These are phyloP conservation scores for Chelonus insularis DNA, from an alignment of 1,140 invertebrate genomes.

Conservation along the genomic window DNA sequence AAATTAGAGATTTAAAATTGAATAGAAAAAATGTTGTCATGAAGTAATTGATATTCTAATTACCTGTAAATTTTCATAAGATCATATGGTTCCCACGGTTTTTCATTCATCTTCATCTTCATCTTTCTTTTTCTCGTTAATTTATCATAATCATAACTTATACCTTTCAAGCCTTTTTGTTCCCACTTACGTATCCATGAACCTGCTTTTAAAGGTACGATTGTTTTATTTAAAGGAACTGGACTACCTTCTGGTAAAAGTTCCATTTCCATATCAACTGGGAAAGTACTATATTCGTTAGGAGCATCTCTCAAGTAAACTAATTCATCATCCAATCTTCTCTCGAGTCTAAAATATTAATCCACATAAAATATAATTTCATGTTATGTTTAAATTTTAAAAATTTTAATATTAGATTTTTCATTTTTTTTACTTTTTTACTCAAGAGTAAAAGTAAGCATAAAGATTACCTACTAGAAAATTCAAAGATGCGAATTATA, in stretches of 20 bases:
- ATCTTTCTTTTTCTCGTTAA: slow-evolving; percentile 63
- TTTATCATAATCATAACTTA: slow-evolving; percentile 55
- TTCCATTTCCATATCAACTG: slow-evolving; percentile 89
- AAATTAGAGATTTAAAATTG: slow-evolving; percentile 25
- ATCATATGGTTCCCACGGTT: slow-evolving; percentile 89
- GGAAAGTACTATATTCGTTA: slow-evolving; percentile 90
- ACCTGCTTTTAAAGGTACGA: slow-evolving; percentile 79
- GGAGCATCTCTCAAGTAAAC: slow-evolving; percentile 92
- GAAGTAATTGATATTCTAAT: slow-evolving; percentile 10
- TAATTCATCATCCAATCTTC: slow-evolving; percentile 88
- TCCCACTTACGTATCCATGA: slow-evolving; percentile 91
- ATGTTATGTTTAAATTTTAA: no score
- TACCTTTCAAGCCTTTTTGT: slow-evolving; percentile 75
- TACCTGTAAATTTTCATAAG: slow-evolving; percentile 92
- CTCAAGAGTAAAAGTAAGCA: no score
- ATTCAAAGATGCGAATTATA: no score
- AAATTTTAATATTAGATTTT: no score
- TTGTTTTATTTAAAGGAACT: slow-evolving; percentile 85
- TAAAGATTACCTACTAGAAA: no score
- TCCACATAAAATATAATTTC: no score
- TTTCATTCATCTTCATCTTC: slow-evolving; percentile 64
- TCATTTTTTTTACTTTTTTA: no score
- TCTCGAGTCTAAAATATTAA: slow-evolving; percentile 82
- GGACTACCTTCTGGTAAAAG: slow-evolving; percentile 72
- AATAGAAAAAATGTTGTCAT: slow-evolving; percentile 18